phyloP scores from a whole-genome alignment of 2,888 invertebrate species.

The Pterostichus madidus region DNA sequence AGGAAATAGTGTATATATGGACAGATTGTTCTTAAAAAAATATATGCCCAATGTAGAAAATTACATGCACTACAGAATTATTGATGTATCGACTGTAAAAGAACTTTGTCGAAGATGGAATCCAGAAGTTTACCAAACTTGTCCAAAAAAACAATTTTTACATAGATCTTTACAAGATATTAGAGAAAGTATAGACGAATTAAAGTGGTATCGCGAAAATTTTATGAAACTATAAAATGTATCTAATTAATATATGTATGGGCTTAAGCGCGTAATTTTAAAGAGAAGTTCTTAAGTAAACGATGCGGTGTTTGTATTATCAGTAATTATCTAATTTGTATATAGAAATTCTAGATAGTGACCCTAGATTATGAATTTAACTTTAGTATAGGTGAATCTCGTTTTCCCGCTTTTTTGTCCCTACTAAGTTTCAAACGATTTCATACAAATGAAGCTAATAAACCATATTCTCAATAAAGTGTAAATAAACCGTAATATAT shows the following conservation, averaged over 20 bases:
- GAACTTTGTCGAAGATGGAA: constrained; percentile 91
- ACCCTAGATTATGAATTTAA: no score
- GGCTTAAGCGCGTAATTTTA: no score
- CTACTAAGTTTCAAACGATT: no score
- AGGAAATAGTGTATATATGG: constrained; percentile 94
- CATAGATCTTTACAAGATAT: constrained; percentile 93
- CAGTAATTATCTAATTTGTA: no score
- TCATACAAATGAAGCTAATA: no score
- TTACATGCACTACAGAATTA: constrained; percentile 93
- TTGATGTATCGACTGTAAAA: constrained; percentile 95
- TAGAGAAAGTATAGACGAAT: constrained; percentile 89
- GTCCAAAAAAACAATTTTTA: constrained; percentile 82
- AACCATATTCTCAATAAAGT: no score
- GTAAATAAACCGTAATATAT: no score
- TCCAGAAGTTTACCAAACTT: constrained; percentile 79
- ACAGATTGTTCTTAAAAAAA: constrained; percentile 88
- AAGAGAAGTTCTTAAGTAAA: no score
- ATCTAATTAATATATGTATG: constrained; percentile 10
- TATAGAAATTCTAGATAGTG: no score
- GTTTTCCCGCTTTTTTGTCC: no score
- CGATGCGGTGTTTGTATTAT: no score
- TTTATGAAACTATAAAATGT: constrained; percentile 79
- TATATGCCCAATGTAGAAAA: constrained; percentile 89
- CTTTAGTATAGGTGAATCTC: no score
- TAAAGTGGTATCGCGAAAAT: constrained; percentile 86